These are phyloP conservation scores for Elysia crispata DNA, from an alignment of 2,888 invertebrate species.

Conservation along the genomic window DNA sequence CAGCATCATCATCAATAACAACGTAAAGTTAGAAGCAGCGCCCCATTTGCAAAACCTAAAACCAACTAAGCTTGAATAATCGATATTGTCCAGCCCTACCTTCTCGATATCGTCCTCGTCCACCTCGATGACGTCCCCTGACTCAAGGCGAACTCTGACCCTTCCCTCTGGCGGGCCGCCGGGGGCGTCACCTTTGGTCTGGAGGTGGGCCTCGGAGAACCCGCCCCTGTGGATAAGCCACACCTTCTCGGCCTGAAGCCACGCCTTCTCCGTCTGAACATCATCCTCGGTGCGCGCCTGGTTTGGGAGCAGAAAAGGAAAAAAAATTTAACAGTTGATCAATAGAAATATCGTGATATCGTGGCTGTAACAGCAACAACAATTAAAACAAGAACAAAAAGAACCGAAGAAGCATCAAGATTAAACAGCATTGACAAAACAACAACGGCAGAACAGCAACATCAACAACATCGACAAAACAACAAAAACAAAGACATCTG, in stretches of 20 bases:
- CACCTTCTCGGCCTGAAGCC: constrained; percentile 86
- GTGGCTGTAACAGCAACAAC: neutral
- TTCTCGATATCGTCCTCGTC: constrained; percentile 98
- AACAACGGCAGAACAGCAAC: too few relatives aligned
- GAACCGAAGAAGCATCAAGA: too few relatives aligned
- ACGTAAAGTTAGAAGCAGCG: too few relatives aligned
- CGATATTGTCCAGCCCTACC: constrained; percentile 78
- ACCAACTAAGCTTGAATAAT: neutral
- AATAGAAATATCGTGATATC: neutral
- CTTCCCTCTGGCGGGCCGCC: constrained; percentile 79
- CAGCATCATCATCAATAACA: neutral
- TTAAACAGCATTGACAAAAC: too few relatives aligned
- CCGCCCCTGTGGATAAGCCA: constrained; percentile 97
- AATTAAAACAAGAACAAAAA: too few relatives aligned
- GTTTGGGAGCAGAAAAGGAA: constrained; percentile 53
- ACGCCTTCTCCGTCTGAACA: constrained; percentile 83
- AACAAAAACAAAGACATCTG: too few relatives aligned
- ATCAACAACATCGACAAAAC: too few relatives aligned
- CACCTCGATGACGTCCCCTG: constrained; percentile 89
- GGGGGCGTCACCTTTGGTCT: constrained; percentile 64
- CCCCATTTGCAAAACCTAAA: neutral
- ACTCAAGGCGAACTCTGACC: constrained; percentile 87
- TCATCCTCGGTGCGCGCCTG: constrained; percentile 86
- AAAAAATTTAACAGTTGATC: neutral
- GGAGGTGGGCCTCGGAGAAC: constrained; percentile 86